Evolutionary conservation across 2,797 vertebrate species (phyloP), one percentile per base, ranked within the genome.

Genomic region (Adrianichthys oophorus): DNA sequence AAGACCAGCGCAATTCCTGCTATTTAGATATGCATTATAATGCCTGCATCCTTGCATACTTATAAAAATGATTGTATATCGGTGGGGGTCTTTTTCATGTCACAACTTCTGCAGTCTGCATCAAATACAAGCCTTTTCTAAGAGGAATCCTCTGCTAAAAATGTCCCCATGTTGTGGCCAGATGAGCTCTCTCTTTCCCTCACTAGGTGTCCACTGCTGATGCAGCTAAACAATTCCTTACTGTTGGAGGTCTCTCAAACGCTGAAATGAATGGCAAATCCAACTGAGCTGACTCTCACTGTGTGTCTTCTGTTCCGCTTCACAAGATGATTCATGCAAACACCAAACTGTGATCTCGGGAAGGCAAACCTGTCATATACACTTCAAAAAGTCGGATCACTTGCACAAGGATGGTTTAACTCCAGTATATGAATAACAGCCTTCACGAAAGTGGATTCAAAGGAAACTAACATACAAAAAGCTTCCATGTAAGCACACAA

Each of bases 131-230:
- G 71, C 63, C 52, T 72, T 60, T 49, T 48, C 56, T 16, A 57
- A 73, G 72, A 76, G 53, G 47, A 78, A 66, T 54, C 63, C 43
- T 62, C 56, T 15, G 43, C 65, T 77, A 40, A 23, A 55, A 70
- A 75, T 50, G 56, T 77, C 63, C 59, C 50, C 81, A 87, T 82
- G 77, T 85, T 85, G 82, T 65, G 78, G 46, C 81, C 88, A 87
- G 81, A 89, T 89, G 85, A 84, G 66, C 65, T 75, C 52, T 67
- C 40, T 65, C 68, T 64, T 56, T 76, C 82, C 59, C 56, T 73
- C 53, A 66, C 60, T 67, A 56, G 56, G 64, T 79, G 77, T 80
- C 45, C 65, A 66, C 55, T 72, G 71, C 75, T 84, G 78, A 83
- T 76, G 76, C 61, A 72, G 69, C 57, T 67, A 50, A 73, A 72